phyloP scores from a whole-genome alignment of 1,140 invertebrate genomes.

The Potamilus streckersoni region DNA sequence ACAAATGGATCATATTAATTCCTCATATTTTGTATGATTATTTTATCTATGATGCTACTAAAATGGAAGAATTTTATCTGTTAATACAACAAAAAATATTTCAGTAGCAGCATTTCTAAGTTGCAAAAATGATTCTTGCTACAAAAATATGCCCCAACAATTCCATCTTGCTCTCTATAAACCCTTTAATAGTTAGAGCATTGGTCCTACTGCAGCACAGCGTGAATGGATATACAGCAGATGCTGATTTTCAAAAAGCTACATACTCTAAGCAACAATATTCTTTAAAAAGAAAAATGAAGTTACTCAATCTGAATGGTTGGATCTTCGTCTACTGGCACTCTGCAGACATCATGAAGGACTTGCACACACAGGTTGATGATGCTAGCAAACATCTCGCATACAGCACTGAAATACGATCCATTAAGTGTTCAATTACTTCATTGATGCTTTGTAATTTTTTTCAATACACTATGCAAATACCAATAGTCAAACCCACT shows the following conservation, averaged over 20 bases:
- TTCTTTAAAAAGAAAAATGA: background rate
- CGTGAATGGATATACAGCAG: background rate
- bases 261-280: background rate
- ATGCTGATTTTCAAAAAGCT: background rate
- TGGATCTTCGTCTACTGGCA: constrained; percentile 75
- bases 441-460: no score
- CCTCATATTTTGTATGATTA: no score
- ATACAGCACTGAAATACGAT: constrained; percentile 71
- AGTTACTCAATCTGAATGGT: constrained; percentile 78
- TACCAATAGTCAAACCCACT: no score
- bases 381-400: constrained; percentile 81
- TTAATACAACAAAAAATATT: no score
- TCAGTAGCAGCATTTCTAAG: no score
- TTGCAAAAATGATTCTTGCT: no score
- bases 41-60: no score
- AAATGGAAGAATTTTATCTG: no score
- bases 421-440: background rate
- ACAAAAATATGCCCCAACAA: no score
- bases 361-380: constrained; percentile 84
- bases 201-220: background rate
- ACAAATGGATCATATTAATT: no score
- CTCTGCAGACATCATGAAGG: constrained; percentile 83
- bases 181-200: background rate
- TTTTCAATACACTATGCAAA: no score
- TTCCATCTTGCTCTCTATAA: background rate